Evolutionary conservation across 2,113 vertebrate species (phyloP).

Genomic region (Salvator merianae): DNA sequence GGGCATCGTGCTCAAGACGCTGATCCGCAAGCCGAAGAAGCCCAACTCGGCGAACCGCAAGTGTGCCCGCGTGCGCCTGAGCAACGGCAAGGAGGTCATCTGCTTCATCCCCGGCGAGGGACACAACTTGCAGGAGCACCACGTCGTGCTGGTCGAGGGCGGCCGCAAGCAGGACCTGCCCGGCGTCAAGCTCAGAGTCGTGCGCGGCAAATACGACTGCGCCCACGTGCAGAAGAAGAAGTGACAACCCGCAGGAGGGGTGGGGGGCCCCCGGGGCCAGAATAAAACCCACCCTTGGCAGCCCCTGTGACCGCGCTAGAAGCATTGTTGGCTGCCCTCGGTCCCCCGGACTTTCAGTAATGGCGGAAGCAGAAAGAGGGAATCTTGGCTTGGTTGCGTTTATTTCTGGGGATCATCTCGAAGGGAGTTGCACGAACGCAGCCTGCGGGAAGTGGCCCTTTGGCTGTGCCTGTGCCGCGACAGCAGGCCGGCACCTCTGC

Average conservation of each 20-base stretch:
- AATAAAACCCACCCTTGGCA: no score
- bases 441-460: no score
- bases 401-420: not conserved
- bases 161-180: conserved; percentile 92
- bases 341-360: no score
- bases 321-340: no score
- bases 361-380: no score
- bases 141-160: conserved; percentile 87
- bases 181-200: conserved; percentile 84
- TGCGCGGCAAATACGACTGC: conserved; percentile 15
- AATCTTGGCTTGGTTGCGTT: not conserved
- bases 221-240: conserved; percentile 18
- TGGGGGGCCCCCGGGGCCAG: not conserved
- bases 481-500: no score
- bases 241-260: not conserved
- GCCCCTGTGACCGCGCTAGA: no score
- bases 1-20: conserved; percentile 86
- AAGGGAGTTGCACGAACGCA: no score
- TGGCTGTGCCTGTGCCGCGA: no score
- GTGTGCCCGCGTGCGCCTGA: conserved; percentile 86
- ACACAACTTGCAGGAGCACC: conserved; percentile 93
- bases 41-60: conserved; percentile 95
- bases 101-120: conserved; percentile 91
- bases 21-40: conserved; percentile 93
- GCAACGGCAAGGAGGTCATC: conserved; percentile 84